phyloP scores from a whole-genome alignment of 1,140 invertebrate species.

The Gonatopus flavifemur region DNA sequence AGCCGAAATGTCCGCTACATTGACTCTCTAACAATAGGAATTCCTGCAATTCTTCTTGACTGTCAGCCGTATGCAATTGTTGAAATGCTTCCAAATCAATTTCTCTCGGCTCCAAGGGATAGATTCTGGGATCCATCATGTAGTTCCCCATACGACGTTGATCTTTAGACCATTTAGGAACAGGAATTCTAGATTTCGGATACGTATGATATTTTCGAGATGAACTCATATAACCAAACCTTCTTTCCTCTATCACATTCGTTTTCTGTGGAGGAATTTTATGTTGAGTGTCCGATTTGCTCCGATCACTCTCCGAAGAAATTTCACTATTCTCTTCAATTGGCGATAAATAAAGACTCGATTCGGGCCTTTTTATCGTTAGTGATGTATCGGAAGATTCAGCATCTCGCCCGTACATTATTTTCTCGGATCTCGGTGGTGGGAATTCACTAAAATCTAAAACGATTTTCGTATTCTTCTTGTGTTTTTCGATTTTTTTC shows the following conservation, averaged over 20 bases:
- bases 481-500: background rate
- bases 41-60: conserved; percentile 68
- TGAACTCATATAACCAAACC: conserved; percentile 37
- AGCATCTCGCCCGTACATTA: conserved; percentile 1
- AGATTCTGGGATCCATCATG: conserved; percentile 51
- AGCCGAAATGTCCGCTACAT: conserved; percentile 60
- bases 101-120: conserved; percentile 63
- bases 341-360: conserved; percentile 55
- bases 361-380: conserved; percentile 4
- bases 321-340: conserved; percentile 65
- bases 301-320: conserved; percentile 47
- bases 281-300: background rate
- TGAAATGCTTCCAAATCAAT: conserved; percentile 62
- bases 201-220: conserved; percentile 62
- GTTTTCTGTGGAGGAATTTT: background rate
- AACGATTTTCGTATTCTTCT: conserved; percentile 31
- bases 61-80: conserved; percentile 64
- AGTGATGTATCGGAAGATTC: background rate
- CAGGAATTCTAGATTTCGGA: conserved; percentile 55
- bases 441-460: conserved; percentile 45
- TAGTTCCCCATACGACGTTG: conserved; percentile 34
- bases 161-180: conserved; percentile 38
- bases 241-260: background rate
- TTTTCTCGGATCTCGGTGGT: conserved; percentile 27
- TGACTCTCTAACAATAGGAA: conserved; percentile 67